A percentile compares a stretch with the other conserved stretches of the same genome.
Conservation (phyloP, 1,140 invertebrate genomes). For the Forficula auricularia region DNA sequence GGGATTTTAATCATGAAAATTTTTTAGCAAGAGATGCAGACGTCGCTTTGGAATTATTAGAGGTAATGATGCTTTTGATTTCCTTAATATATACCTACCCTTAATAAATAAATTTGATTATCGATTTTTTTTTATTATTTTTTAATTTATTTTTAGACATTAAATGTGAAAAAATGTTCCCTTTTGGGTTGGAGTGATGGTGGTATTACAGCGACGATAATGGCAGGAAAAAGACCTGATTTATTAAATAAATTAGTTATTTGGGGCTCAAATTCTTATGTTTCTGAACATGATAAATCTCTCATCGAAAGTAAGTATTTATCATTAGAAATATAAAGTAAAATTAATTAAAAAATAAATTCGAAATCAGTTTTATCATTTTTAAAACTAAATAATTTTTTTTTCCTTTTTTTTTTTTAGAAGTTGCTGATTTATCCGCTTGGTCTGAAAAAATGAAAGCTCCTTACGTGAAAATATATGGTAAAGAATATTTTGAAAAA, state of each 20-base stretch:
- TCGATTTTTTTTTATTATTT: background rate
- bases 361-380: no score
- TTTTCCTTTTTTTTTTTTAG: no score
- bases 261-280: slow-evolving; percentile 59
- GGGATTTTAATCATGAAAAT: slow-evolving; percentile 32
- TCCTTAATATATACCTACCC: no score
- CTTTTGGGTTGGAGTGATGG: slow-evolving; percentile 81
- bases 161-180: slow-evolving; percentile 53
- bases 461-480: slow-evolving; percentile 56
- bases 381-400: no score
- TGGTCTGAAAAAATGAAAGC: slow-evolving; percentile 66
- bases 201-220: slow-evolving; percentile 55
- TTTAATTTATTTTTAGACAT: slow-evolving; percentile 22
- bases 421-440: slow-evolving; percentile 16
- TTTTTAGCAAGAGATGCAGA: slow-evolving; percentile 7
- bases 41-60: no score
- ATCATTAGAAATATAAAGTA: no score
- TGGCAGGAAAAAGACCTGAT: slow-evolving; percentile 48
- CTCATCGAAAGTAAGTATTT: no score
- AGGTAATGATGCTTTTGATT: no score
- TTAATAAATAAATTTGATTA: no score
- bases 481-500: slow-evolving; percentile 46
- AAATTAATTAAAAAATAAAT: no score
- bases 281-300: slow-evolving; percentile 39
- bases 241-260: slow-evolving; percentile 53